Percentiles rank a stretch among this genome's conserved stretches.
These are phyloP conservation scores for Stenolophus ochropezus DNA, from an alignment of 2,888 invertebrate genomes.

Conservation along the genomic window DNA sequence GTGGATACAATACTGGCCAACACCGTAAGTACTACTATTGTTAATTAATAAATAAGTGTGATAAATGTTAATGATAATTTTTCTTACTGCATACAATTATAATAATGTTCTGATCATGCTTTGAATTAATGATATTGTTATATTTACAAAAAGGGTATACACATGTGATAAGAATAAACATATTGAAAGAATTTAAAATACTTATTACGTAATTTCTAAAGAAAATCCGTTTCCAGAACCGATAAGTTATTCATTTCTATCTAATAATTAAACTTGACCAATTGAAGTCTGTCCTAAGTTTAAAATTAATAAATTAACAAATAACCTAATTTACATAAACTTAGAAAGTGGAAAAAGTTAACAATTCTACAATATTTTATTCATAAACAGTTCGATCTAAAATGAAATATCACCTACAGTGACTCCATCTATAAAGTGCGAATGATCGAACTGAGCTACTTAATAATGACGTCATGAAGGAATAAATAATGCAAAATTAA, in stretches of 20 bases:
- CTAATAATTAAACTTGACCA: background rate
- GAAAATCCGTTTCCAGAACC: background rate
- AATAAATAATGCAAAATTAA: background rate
- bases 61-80: background rate
- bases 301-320: slow-evolving; percentile 1
- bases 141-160: too few relatives aligned
- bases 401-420: background rate
- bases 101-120: background rate
- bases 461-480: background rate
- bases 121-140: too few relatives aligned
- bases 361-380: background rate
- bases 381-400: background rate
- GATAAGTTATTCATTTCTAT: background rate
- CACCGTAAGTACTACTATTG: slow-evolving; percentile 76
- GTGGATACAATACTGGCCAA: slow-evolving; percentile 86
- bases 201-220: background rate
- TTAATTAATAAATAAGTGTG: background rate
- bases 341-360: slow-evolving; percentile 10
- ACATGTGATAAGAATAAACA: too few relatives aligned
- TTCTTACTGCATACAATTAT: background rate
- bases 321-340: slow-evolving; percentile 1
- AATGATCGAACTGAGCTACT: background rate
- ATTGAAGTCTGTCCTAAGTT: background rate
- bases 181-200: background rate
- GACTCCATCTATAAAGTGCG: background rate